Evolutionary conservation across 1,140 invertebrate genomes (phyloP).

Genomic region (Lepeophtheirus salmonis): DNA sequence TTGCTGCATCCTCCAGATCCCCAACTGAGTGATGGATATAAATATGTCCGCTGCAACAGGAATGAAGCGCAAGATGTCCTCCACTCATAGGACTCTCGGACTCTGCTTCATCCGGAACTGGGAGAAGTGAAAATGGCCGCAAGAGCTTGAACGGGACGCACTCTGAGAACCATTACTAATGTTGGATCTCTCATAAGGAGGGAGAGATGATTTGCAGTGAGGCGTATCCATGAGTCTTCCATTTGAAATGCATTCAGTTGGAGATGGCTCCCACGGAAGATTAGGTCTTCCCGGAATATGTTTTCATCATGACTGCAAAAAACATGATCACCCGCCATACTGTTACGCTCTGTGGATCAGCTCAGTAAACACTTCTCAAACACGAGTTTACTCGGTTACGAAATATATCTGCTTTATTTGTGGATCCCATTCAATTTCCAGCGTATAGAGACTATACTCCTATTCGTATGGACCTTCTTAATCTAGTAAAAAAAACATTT

Average conservation of each 20-base stretch:
- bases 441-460: constrained; percentile 58
- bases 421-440: constrained; percentile 43
- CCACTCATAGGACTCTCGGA: too few species aligned
- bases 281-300: constrained; percentile 75
- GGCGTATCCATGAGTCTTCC: constrained; percentile 64
- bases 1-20: too few species aligned
- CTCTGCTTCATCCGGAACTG: too few species aligned
- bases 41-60: too few species aligned
- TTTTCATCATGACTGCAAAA: constrained; percentile 52
- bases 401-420: constrained; percentile 43
- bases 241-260: constrained; percentile 48
- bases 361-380: constrained; percentile 50
- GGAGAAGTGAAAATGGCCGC: too few species aligned
- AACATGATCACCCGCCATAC: constrained; percentile 50
- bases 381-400: constrained; percentile 52
- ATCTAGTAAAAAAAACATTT: constrained; percentile 58
- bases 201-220: constrained; percentile 45
- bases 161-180: constrained; percentile 58
- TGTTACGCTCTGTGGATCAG: constrained; percentile 45
- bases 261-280: constrained; percentile 34
- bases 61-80: too few species aligned
- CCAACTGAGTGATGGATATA: too few species aligned
- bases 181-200: constrained; percentile 66
- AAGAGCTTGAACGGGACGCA: too few species aligned
- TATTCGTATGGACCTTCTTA: constrained; percentile 59